phyloP scores from a whole-genome alignment of 2,113 vertebrate genomes.

The human region DNA sequence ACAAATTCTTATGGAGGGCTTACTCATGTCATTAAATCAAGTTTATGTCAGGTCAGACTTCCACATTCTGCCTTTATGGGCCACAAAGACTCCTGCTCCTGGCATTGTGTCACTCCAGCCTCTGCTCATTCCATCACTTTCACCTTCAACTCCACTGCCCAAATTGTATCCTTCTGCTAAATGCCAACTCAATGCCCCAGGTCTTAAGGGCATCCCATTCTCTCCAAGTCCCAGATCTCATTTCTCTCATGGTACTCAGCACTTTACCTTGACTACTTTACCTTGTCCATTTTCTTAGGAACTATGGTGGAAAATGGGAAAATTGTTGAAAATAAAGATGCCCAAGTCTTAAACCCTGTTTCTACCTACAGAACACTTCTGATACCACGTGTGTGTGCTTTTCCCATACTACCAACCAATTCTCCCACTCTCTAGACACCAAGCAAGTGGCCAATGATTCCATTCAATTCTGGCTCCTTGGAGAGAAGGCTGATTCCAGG shows the following conservation, averaged over 20 bases:
- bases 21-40: background rate
- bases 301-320: background rate
- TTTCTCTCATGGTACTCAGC: background rate
- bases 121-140: background rate
- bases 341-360: background rate
- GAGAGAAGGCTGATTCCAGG: background rate
- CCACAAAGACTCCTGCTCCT: background rate
- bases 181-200: background rate
- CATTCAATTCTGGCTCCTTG: background rate
- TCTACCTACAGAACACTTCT: background rate
- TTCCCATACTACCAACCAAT: background rate
- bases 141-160: background rate
- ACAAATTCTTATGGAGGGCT: background rate
- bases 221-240: background rate
- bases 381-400: background rate
- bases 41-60: background rate
- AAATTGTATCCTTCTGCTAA: background rate
- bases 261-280: background rate
- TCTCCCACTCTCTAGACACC: background rate
- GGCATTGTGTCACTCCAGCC: background rate
- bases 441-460: background rate
- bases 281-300: background rate
- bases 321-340: background rate
- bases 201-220: background rate
- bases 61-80: background rate